These are phyloP conservation scores for Drosophila sulfurigaster DNA, from an alignment of 1,140 invertebrate species.

Conservation along the genomic window DNA sequence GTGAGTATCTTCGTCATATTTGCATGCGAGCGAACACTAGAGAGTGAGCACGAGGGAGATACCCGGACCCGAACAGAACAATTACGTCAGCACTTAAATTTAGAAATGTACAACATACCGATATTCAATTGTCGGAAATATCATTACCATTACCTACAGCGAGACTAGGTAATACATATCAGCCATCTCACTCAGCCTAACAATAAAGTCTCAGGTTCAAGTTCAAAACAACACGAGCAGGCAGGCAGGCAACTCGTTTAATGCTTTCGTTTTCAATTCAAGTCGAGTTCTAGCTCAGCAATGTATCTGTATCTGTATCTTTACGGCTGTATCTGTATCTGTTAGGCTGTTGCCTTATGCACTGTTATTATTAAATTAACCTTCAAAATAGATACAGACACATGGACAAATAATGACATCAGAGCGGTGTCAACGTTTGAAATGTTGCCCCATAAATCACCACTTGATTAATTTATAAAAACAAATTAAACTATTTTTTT, in stretches of 20 bases:
- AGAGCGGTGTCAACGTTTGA: slow-evolving; percentile 67
- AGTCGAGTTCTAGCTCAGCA: slow-evolving; percentile 33
- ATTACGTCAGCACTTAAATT: slow-evolving; percentile 58
- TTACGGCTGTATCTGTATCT: slow-evolving; percentile 13
- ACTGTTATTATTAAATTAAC: slow-evolving; percentile 75
- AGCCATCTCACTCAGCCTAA: neutral
- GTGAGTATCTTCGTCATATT: slow-evolving; percentile 86
- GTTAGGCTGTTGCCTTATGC: slow-evolving; percentile 15
- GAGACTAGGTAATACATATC: slow-evolving; percentile 6
- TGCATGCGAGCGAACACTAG: slow-evolving; percentile 41
- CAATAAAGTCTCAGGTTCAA: slow-evolving; percentile 56
- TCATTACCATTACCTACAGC: slow-evolving; percentile 21
- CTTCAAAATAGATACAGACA: slow-evolving; percentile 54
- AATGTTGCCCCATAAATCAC: slow-evolving; percentile 75
- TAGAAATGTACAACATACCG: slow-evolving; percentile 17
- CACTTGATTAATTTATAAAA: slow-evolving; percentile 79
- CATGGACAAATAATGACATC: slow-evolving; percentile 69
- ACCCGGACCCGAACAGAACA: neutral
- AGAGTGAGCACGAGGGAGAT: neutral
- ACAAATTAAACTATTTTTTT: slow-evolving; percentile 59
- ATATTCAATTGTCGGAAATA: slow-evolving; percentile 34
- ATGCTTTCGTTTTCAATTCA: slow-evolving; percentile 67
- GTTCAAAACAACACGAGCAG: slow-evolving; percentile 39
- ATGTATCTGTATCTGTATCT: slow-evolving; percentile 41
- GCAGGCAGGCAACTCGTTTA: slow-evolving; percentile 43